Conservation (phyloP, 2,888 invertebrate genomes). For the Sminthurides aquaticus region DNA sequence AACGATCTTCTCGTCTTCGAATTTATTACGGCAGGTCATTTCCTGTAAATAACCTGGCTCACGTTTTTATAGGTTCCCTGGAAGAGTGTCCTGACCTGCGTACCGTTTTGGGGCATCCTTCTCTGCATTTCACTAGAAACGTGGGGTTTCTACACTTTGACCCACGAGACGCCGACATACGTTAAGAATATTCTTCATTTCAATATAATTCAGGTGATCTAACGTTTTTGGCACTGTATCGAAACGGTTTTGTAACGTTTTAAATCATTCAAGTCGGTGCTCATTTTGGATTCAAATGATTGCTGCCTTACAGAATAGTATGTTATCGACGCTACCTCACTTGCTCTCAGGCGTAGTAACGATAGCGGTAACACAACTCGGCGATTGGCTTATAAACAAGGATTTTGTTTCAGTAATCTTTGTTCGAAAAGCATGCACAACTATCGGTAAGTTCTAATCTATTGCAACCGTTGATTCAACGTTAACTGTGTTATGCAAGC, state of each 20-base stretch:
- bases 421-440: conserved; percentile 32
- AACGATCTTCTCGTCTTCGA: too few species aligned
- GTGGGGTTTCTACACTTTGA: conserved; percentile 73
- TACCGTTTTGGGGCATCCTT: conserved; percentile 75
- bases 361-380: conserved; percentile 21
- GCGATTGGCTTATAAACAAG: conserved; percentile 24
- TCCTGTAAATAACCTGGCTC: too few species aligned
- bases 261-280: too few species aligned
- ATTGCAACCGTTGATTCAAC: neutral
- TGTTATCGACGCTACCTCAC: conserved; percentile 44
- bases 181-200: conserved; percentile 77
- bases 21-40: too few species aligned
- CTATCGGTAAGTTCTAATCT: conserved; percentile 29
- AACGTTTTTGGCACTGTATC: neutral
- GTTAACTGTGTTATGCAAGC: neutral
- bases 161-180: conserved; percentile 73
- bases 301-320: conserved; percentile 36
- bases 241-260: too few species aligned
- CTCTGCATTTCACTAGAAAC: conserved; percentile 65
- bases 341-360: conserved; percentile 27
- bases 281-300: neutral
- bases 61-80: conserved; percentile 56
- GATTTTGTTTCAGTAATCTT: conserved; percentile 21
- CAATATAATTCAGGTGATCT: conserved; percentile 51
- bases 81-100: conserved; percentile 62